Evolutionary conservation across 2,797 vertebrate genomes (phyloP), one percentile per base, ranked within the genome.

Genomic region (Rhadinocentrus ornatus): DNA sequence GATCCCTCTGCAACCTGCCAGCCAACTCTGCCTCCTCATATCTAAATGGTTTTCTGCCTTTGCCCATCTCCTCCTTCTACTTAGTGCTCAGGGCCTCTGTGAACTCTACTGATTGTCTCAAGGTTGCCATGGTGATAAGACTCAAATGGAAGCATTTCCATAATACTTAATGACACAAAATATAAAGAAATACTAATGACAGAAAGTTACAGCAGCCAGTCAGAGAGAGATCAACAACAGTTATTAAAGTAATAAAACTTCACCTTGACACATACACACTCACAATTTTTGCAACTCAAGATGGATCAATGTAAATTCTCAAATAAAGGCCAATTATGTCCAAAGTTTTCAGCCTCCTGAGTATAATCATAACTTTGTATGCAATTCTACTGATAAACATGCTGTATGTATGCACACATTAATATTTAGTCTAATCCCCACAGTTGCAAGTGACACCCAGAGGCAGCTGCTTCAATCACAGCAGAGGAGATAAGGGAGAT

Each of bases 381-480:
- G 65, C 48, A 35, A 53, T 27, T 70, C 48, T 11, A 27, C 29
- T 66, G 20, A 70, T 31, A 71, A 55, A 35, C 52, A 34, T 50
- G 52, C 18, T 57, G 57, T 73, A 61, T 44, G 35, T 15, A 29
- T n/a, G 22, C 52, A 29, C 53, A 57, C 32, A 41, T 10, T 27
- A 68, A 29, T 8, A 48, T 46, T 46, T 46, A 46, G 20, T 77
- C 41, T 59, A 75, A 77, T 70, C 58, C 75, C 59, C 18, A 66
- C 29, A 62, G 64, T 60, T 82, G 57, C 67, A 2, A 60, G 44
- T 76, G 75, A 85, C 80, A 75, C 80, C 77, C 68, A 78, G 61
- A 73, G 61, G 73, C 75, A 65, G 73, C 59, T 79, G 70, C 69
- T 81, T 81, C 76, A 87, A 83, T 89, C 76, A 83, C 68, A 86